These are phyloP conservation scores for Patella pellucida DNA, from an alignment of 2,888 invertebrate species.

Conservation along the genomic window DNA sequence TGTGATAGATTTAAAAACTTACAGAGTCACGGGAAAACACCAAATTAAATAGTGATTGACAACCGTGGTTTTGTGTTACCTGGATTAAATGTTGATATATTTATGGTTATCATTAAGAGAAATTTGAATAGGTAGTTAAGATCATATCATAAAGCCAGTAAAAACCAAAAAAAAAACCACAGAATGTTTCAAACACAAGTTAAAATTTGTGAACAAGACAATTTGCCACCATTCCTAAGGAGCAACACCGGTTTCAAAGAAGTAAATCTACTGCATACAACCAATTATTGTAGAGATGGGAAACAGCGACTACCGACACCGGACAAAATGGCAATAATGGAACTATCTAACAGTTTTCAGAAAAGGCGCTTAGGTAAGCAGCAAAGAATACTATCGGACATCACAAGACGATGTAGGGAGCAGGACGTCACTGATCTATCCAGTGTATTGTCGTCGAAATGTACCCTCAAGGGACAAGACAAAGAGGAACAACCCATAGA, in stretches of 20 bases:
- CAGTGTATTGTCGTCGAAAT: constrained; percentile 44
- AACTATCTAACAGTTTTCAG: constrained; percentile 55
- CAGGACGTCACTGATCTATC: constrained; percentile 61
- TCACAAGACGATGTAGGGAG: constrained; percentile 58
- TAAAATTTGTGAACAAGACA: neutral
- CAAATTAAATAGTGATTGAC: too few species aligned
- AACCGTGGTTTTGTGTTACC: too few species aligned
- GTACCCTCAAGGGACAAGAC: constrained; percentile 31
- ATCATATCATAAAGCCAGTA: too few species aligned
- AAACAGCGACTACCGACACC: constrained; percentile 53
- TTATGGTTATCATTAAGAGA: neutral
- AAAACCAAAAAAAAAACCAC: too few species aligned
- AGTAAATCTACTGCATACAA: constrained; percentile 41
- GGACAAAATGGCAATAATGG: constrained; percentile 59
- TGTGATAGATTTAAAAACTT: too few species aligned
- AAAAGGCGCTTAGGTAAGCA: constrained; percentile 59
- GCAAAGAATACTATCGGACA: constrained; percentile 59
- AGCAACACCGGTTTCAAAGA: constrained; percentile 45
- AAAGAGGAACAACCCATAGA: neutral
- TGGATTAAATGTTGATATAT: neutral
- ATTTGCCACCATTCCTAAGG: constrained; percentile 39
- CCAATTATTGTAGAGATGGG: constrained; percentile 47
- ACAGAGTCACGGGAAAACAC: too few species aligned
- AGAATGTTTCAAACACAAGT: neutral
- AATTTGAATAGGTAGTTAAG: neutral